Base-by-base conservation (phyloP, 1,140 invertebrate genomes). In the Drosophila lacteicornis region DNA sequence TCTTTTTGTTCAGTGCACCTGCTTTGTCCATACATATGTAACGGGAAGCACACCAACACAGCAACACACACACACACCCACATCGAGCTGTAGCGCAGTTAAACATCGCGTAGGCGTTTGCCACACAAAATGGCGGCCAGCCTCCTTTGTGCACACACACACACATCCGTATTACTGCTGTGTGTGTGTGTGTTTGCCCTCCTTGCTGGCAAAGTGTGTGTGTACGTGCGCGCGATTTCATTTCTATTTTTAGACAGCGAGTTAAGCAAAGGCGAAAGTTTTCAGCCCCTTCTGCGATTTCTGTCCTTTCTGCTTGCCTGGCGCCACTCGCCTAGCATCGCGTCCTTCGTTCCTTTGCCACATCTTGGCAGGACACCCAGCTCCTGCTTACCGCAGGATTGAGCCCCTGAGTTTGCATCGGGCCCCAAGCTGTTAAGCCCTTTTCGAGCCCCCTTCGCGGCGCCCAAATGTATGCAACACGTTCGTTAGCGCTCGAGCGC, bases 221-320 rank as follows among this genome's bases (percentile, higher is more conserved):
- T 69, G 85, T 84, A 80, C 80, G 84, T 87, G 85, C 66, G 84
- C 84, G 84, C 84, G 78, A 90, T 84, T 88, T 88, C 85, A 84
- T 84, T 80, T 90, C 80, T 88, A 88, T 88, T 88, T 88, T 88
- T 88, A 88, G 84, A 88, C 59, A 62, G 56, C 65, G 71, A 82
- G 75, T 79, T 75, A 46, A 74, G 67, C 76, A 87, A 82, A 79
- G 76, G 67, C 76, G 87, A 82, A 79, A 74, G 59, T 87, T 88
- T 56, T 70, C 45, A 73, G 67, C 67, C 55, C 69, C 68, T 50
- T 63, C 58, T 75, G 55, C 65, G 55, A 47, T 76, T 74, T 69
- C 50, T 63, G 63, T 50, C 46, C 19, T 58, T 75, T 58, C 73
- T 59, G 51, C 61, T 62, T 38, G 58, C 61, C 71, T 83, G 70